These are phyloP conservation scores for Caenorhabditis sulstoni DNA, from an alignment of 2,888 invertebrate genomes.

Conservation along the genomic window DNA sequence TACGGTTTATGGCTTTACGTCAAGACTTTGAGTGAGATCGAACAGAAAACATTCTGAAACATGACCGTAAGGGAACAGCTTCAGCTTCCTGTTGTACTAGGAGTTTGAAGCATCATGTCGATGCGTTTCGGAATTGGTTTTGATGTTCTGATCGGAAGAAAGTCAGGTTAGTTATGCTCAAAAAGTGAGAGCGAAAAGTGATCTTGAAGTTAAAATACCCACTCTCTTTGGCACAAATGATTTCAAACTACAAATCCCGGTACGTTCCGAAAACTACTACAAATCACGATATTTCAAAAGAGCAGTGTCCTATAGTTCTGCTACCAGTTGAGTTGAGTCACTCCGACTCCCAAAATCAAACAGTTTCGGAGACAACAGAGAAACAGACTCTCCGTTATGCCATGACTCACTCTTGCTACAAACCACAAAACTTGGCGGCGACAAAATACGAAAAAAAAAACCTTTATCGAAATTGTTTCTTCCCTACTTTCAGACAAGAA, in stretches of 20 bases:
- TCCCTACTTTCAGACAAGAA: no score
- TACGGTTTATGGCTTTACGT: no score
- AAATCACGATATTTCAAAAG: background rate
- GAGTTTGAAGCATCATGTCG: no score
- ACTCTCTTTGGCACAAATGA: background rate
- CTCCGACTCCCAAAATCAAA: constrained; percentile 30
- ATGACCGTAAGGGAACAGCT: no score
- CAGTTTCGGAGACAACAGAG: constrained; percentile 18
- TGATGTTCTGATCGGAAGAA: background rate
- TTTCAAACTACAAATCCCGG: constrained; percentile 31
- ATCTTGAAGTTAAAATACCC: background rate
- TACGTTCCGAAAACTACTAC: background rate
- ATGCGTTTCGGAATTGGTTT: no score
- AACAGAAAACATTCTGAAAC: no score
- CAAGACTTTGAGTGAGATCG: no score
- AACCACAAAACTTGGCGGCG: background rate
- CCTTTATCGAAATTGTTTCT: no score
- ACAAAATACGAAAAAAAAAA: no score
- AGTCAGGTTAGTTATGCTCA: background rate
- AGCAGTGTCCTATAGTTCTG: background rate
- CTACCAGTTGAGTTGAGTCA: constrained; percentile 20
- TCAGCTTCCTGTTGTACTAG: no score
- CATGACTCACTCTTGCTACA: background rate
- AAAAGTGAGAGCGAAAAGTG: background rate
- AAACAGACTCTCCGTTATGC: constrained; percentile 5